Base-by-base conservation (phyloP, 1,140 invertebrate species). In the Sycobia sp. region DNA sequence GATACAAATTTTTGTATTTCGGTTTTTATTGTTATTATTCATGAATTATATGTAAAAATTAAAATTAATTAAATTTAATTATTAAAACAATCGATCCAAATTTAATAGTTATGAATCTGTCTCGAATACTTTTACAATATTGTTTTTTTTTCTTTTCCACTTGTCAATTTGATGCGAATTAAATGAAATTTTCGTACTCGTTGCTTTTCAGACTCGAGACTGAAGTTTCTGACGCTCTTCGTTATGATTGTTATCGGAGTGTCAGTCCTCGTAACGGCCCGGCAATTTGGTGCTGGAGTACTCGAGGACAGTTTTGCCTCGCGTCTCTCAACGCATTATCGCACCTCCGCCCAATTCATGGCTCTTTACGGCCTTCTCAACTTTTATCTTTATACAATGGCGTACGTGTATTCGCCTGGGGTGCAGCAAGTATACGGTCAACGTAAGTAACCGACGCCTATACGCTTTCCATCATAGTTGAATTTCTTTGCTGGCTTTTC, bases 341-440 rank as follows among this genome's bases (percentile, higher is more conserved):
- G 90, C 60, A 96, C 91, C 63, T 96, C 94, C 1, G 93, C 91
- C 3, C 92, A 96, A 71, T 97, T 97, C 81, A 95, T 97, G 89
- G 90, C 93, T 4, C 91, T 96, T 68, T 98, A 97, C 78, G 93
- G 94, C n/a, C 84, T 97, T 25, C 83, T 97, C 2, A 98, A 98
- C 83, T 94, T 96, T 77, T 97, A 97, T 76, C 77, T 97, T 39
- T 96, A 93, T 76, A 91, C 91, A 1, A 93, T 97, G 89, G 93
- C 94, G 2, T 97, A 95, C 79, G 92, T 97, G 7, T 98, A 97
- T 77, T 93, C 95, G 0, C 95, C 95, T 0, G 88, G 89, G 11
- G 85, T 86, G 56, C 90, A 89, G 70, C 89, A 91, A 69, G 83
- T 90, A 38, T 92, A 94, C 80, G 92, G 93, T 89, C 86, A 89